Conservation (phyloP, 2,888 invertebrate genomes). For the Lasioglossum pauxillum region DNA sequence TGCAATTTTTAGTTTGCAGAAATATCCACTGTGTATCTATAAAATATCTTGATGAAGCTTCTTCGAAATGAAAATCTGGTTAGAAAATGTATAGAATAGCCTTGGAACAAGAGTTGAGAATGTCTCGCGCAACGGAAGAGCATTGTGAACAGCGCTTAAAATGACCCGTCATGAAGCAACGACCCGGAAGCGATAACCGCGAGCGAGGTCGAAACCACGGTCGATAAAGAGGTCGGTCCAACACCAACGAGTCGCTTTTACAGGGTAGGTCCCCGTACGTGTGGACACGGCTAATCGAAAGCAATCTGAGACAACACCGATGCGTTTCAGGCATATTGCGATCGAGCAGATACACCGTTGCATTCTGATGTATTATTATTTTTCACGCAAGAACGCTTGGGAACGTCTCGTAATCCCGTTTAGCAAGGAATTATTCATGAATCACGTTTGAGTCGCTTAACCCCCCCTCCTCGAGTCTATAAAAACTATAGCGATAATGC, state of each 20-base stretch:
- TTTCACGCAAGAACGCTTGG: conserved; percentile 40
- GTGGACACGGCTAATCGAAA: conserved; percentile 59
- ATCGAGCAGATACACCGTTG: conserved; percentile 52
- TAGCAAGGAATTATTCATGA: background rate
- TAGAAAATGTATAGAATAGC: background rate
- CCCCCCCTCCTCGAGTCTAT: background rate
- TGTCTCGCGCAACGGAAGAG: conserved; percentile 20
- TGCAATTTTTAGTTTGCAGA: no score
- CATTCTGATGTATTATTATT: conserved; percentile 54
- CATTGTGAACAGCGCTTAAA: conserved; percentile 73
- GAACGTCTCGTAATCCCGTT: background rate
- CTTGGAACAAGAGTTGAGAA: conserved; percentile 2
- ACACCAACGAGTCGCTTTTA: conserved; percentile 57
- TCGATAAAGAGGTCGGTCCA: conserved; percentile 79
- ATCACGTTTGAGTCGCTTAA: background rate
- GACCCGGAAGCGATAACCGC: conserved; percentile 77
- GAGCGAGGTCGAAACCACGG: conserved; percentile 75
- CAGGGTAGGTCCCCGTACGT: conserved; percentile 56
- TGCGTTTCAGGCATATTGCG: conserved; percentile 65
- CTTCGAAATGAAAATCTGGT: background rate
- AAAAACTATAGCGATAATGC: background rate
- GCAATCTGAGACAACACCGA: conserved; percentile 66
- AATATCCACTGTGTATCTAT: no score
- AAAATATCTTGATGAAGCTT: no score
- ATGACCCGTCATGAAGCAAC: conserved; percentile 73